Conservation (phyloP, 2,797 vertebrate species). For the Graptemys geographica region DNA sequence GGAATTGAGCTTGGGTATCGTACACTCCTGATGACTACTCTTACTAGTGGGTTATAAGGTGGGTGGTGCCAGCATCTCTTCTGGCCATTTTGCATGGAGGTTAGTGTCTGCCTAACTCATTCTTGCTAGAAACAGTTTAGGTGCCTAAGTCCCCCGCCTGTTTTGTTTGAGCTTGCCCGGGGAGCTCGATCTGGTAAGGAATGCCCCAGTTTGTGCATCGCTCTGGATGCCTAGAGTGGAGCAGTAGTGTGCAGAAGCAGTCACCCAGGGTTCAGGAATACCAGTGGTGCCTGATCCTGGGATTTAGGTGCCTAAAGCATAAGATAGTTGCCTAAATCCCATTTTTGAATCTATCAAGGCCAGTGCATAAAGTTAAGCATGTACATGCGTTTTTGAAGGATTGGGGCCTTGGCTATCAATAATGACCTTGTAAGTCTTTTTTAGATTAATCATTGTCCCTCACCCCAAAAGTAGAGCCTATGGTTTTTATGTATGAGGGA, state of each 20-base stretch:
- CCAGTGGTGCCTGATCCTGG: not conserved
- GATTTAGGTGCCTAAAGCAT: not conserved
- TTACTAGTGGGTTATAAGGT: not conserved
- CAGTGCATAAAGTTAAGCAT: not conserved
- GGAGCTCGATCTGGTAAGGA: not conserved
- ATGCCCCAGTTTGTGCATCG: not conserved
- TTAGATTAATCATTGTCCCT: not conserved
- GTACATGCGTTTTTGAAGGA: not conserved
- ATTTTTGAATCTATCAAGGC: not conserved
- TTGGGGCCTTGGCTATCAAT: not conserved
- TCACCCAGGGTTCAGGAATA: not conserved
- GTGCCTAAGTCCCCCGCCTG: not conserved
- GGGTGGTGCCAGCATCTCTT: not conserved
- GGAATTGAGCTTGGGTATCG: not conserved
- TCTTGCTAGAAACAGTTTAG: not conserved
- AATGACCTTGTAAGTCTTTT: not conserved
- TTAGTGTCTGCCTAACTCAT: not conserved
- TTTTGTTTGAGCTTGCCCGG: not conserved
- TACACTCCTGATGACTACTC: not conserved
- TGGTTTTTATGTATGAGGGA: not conserved
- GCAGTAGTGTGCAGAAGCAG: not conserved
- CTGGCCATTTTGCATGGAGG: not conserved
- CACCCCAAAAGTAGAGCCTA: not conserved
- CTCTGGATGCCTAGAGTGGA: not conserved
- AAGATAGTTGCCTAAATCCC: not conserved